Evolutionary conservation across 2,113 vertebrate genomes (phyloP).

Genomic region (Nannospalax galili): DNA sequence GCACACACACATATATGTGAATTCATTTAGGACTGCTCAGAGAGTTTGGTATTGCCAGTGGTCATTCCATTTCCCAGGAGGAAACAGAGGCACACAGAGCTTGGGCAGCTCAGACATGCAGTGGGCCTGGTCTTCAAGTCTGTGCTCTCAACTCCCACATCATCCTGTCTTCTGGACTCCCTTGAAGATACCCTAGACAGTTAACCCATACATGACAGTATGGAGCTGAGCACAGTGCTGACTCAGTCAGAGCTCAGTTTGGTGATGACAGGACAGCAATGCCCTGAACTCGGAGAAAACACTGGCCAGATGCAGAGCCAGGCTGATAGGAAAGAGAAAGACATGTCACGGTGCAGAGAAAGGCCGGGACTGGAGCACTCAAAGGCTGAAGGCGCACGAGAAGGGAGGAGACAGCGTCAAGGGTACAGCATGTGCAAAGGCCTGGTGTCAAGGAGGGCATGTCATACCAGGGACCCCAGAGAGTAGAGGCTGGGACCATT

Average conservation of each 20-base stretch:
- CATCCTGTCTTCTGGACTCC: neutral
- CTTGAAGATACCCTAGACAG: neutral
- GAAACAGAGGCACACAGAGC: neutral
- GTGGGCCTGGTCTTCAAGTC: neutral
- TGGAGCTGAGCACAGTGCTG: neutral
- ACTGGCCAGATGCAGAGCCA: neutral
- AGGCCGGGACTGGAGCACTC: neutral
- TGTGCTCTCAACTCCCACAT: neutral
- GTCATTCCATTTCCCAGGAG: neutral
- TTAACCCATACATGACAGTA: neutral
- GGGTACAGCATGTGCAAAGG: neutral
- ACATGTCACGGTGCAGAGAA: neutral
- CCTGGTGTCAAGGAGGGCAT: neutral
- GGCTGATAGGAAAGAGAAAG: neutral
- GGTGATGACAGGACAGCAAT: neutral
- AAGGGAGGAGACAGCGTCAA: neutral
- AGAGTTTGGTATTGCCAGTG: neutral
- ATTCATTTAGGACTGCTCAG: neutral
- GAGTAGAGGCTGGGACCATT: constrained; percentile 80
- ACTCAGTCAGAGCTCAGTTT: neutral
- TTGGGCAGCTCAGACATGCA: neutral
- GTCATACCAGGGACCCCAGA: neutral
- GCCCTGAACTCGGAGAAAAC: neutral
- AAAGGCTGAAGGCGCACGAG: neutral
- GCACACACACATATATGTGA: neutral